These are phyloP conservation scores for Drosophila eugracilis DNA, from an alignment of 1,140 invertebrate species.

Conservation along the genomic window DNA sequence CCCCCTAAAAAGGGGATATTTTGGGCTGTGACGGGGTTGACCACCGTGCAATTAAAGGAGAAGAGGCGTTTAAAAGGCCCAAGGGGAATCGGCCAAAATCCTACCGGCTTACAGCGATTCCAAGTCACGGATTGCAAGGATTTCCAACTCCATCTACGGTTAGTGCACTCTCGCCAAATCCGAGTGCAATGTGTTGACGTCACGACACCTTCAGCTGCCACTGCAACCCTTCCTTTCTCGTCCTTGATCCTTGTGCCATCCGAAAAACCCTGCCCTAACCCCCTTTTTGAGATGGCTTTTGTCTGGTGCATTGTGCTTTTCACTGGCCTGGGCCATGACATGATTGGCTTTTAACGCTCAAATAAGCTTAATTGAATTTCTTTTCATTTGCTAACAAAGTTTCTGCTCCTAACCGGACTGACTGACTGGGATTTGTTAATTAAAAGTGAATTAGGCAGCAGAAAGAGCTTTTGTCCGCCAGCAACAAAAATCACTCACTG, in stretches of 20 bases:
- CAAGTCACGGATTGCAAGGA: constrained; percentile 68
- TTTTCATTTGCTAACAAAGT: constrained; percentile 80
- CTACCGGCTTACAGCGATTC: constrained; percentile 47
- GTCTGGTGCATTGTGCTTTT: constrained; percentile 75
- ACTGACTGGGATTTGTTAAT: constrained; percentile 79
- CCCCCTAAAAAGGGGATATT: constrained; percentile 5
- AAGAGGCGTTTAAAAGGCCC: constrained; percentile 70
- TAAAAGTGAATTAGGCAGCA: constrained; percentile 77
- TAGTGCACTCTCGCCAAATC: constrained; percentile 21
- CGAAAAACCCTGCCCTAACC: neutral
- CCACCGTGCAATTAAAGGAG: constrained; percentile 58
- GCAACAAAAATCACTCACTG: constrained; percentile 41
- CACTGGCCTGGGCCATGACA: constrained; percentile 61
- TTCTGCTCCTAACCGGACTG: constrained; percentile 52
- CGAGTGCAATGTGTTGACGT: constrained; percentile 60
- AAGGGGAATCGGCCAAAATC: constrained; percentile 53
- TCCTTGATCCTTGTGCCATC: constrained; percentile 21
- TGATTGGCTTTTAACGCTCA: constrained; percentile 85
- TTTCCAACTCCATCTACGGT: constrained; percentile 40
- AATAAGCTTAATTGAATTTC: constrained; percentile 85
- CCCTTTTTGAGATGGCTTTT: constrained; percentile 24
- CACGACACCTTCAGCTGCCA: constrained; percentile 69
- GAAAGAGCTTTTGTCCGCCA: constrained; percentile 38
- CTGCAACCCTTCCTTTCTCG: constrained; percentile 59
- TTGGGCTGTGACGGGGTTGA: constrained; percentile 26